These are phyloP conservation scores for Chionoecetes opilio DNA, from an alignment of 1,140 invertebrate species.

Conservation along the genomic window DNA sequence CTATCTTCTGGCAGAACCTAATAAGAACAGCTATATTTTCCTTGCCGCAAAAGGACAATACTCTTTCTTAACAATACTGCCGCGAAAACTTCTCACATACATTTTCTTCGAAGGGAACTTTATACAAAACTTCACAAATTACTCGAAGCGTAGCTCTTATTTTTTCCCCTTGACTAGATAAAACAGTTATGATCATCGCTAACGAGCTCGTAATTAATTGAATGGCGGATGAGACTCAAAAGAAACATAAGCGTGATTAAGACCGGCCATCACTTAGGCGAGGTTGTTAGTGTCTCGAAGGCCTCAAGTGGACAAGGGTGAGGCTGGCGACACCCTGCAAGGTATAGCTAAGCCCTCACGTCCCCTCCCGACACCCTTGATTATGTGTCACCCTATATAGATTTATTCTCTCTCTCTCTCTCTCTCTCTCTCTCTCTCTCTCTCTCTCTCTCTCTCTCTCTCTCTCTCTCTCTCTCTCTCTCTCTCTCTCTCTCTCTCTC, in stretches of 20 bases:
- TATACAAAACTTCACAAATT: neutral
- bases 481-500: neutral
- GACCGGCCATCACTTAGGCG: conserved; percentile 37
- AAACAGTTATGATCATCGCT: conserved; percentile 52
- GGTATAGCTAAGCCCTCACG: neutral
- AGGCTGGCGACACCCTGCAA: neutral
- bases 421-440: conserved; percentile 42
- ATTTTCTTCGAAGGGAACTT: conserved; percentile 27
- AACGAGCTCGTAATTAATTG: conserved; percentile 60
- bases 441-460: neutral
- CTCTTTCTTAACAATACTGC: conserved; percentile 5
- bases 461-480: neutral
- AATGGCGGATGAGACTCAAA: conserved; percentile 28
- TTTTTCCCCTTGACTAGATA: neutral
- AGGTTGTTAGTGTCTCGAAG: neutral
- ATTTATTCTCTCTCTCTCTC: conserved; percentile 37
- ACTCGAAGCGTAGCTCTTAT: neutral
- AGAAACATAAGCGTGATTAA: conserved; percentile 59
- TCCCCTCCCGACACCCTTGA: neutral
- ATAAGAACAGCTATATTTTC: conserved; percentile 29
- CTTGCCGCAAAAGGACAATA: conserved; percentile 32
- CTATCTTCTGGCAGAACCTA: neutral
- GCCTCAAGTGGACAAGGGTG: neutral
- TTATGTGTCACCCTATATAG: neutral
- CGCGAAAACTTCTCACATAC: conserved; percentile 24